A percentile compares a stretch with the other conserved stretches of the same genome.
Evolutionary conservation across 2,113 vertebrate genomes (phyloP).

Genomic region (Suricata suricatta): DNA sequence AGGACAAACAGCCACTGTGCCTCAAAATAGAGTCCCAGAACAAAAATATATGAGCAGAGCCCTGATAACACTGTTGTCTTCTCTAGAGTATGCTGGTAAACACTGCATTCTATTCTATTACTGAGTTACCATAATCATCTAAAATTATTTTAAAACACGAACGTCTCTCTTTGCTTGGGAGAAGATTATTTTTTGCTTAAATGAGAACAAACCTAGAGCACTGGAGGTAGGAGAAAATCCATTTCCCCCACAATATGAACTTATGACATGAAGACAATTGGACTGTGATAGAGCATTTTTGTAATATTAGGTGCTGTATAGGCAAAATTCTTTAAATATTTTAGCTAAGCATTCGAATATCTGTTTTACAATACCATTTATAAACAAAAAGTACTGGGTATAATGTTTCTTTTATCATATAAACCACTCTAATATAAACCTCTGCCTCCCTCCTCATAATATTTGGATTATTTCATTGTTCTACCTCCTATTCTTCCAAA

Average conservation of each 20-base stretch:
- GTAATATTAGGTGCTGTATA: background rate
- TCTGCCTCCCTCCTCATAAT: slow-evolving; percentile 71
- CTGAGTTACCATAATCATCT: background rate
- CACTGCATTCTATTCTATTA: background rate
- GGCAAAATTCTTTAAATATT: slow-evolving; percentile 27
- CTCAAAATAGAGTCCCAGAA: background rate
- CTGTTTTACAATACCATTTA: slow-evolving; percentile 65
- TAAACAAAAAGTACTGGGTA: slow-evolving; percentile 68
- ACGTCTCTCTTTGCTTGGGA: background rate
- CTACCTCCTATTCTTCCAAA: slow-evolving; percentile 62
- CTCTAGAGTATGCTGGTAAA: slow-evolving; percentile 18
- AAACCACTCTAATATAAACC: slow-evolving; percentile 73
- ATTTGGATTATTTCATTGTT: slow-evolving; percentile 79
- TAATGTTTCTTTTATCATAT: slow-evolving; percentile 66
- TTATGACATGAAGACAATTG: background rate
- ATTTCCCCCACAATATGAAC: background rate
- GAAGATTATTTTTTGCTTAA: background rate
- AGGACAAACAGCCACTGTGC: background rate
- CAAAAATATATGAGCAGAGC: background rate
- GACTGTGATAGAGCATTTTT: background rate
- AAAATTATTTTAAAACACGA: slow-evolving; percentile 27
- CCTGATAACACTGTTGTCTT: background rate
- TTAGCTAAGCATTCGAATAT: slow-evolving; percentile 24
- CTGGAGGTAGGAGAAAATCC: background rate
- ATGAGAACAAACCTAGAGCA: slow-evolving; percentile 25